Conservation (phyloP, 1,140 invertebrate genomes). For the Nymphalis io region DNA sequence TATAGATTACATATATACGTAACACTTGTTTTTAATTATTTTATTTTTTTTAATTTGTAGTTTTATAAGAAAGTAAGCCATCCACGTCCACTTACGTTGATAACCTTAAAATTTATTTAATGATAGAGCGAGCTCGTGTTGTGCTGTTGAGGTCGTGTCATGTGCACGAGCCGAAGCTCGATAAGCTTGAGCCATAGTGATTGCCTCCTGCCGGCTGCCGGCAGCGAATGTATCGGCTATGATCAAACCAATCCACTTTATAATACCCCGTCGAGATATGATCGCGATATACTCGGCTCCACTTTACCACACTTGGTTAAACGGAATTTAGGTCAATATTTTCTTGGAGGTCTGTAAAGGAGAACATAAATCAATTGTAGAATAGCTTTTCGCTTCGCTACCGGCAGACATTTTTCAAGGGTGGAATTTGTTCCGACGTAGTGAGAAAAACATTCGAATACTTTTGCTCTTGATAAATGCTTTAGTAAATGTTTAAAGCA, state of each 20-base stretch:
- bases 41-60: not conserved
- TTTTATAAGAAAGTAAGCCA: not conserved
- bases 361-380: conserved; percentile 29
- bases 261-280: conserved; percentile 19
- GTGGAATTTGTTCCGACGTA: conserved; percentile 18
- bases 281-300: not conserved
- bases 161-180: not conserved
- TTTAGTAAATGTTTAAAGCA: too few species aligned
- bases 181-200: conserved; percentile 13
- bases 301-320: not conserved
- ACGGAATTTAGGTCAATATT: conserved; percentile 26
- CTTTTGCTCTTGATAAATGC: not conserved
- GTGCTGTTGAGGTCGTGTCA: conserved; percentile 8
- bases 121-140: not conserved
- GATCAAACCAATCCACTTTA: conserved; percentile 23
- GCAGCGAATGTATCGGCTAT: conserved; percentile 11
- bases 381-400: conserved; percentile 3
- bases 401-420: not conserved
- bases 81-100: not conserved
- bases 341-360: conserved; percentile 16
- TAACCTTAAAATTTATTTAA: not conserved
- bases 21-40: too few species aligned
- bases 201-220: conserved; percentile 20
- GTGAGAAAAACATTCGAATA: conserved; percentile 9
- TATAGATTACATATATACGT: too few species aligned